Evolutionary conservation across 2,113 vertebrate species (phyloP).

Genomic region (Phrynosoma platyrhinos): DNA sequence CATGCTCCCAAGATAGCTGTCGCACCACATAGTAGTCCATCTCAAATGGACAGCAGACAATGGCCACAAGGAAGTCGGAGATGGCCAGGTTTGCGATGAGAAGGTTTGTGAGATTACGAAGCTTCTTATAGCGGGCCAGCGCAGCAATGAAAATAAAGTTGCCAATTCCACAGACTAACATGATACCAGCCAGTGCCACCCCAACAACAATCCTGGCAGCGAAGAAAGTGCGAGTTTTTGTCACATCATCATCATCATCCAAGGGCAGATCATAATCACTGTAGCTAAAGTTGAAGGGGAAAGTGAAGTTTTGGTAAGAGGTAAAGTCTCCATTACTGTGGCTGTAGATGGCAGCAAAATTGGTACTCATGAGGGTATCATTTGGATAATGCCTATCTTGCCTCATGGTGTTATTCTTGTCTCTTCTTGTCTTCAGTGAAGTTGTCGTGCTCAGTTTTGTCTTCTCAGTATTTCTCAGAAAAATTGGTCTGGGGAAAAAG

Average conservation of each 20-base stretch:
- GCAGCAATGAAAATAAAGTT: conserved; percentile 92
- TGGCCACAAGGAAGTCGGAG: conserved; percentile 95
- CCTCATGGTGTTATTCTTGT: conserved; percentile 65
- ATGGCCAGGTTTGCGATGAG: conserved; percentile 96
- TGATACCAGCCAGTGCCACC: conserved; percentile 88
- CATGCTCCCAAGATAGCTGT: conserved; percentile 94
- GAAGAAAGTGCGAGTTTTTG: conserved; percentile 90
- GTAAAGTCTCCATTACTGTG: conserved; percentile 56
- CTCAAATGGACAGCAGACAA: conserved; percentile 95
- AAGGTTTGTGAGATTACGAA: conserved; percentile 95
- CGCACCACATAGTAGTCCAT: conserved; percentile 97
- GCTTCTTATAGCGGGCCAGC: conserved; percentile 91
- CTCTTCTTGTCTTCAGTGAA: neutral
- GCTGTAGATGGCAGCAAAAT: conserved; percentile 70
- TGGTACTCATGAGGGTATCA: conserved; percentile 59
- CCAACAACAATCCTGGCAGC: conserved; percentile 90
- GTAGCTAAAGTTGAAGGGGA: conserved; percentile 81
- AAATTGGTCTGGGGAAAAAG: rapidly evolving
- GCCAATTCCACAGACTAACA: conserved; percentile 91
- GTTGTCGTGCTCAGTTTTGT: neutral
- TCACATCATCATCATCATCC: conserved; percentile 88
- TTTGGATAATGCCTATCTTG: conserved; percentile 56
- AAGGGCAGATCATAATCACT: conserved; percentile 87
- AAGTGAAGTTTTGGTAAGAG: conserved; percentile 65
- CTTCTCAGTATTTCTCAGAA: neutral